Evolutionary conservation across 2,113 vertebrate species (phyloP).

Genomic region (Copsychus sechellarum): DNA sequence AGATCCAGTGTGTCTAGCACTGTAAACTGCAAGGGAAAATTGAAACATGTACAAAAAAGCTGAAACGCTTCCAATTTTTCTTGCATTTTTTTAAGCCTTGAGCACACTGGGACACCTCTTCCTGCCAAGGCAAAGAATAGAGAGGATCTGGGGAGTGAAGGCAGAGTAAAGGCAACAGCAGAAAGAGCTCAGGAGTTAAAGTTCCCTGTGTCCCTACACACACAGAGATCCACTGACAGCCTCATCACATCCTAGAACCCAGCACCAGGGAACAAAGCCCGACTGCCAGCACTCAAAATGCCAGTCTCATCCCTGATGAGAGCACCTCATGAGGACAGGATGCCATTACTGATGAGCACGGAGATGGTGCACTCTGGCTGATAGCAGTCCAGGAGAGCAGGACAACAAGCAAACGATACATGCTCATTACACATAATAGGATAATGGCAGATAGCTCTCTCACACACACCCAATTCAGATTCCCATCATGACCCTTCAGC

Average conservation of each 20-base stretch:
- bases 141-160: background rate
- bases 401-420: background rate
- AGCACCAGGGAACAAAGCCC: background rate
- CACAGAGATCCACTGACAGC: background rate
- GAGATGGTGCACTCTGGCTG: background rate
- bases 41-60: conserved; percentile 49
- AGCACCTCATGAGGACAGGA: background rate
- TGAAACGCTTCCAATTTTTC: conserved; percentile 60
- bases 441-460: background rate
- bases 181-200: background rate
- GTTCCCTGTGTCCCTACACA: fast-evolving
- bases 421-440: background rate
- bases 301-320: background rate
- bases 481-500: background rate
- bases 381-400: background rate
- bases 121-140: conserved; percentile 42
- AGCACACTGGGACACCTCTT: conserved; percentile 43
- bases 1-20: conserved; percentile 51
- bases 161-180: conserved; percentile 3
- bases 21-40: conserved; percentile 62
- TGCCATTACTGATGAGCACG: background rate
- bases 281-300: background rate
- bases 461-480: background rate
- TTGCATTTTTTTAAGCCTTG: conserved; percentile 39
- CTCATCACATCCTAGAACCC: background rate